Conservation (phyloP, 2,888 invertebrate species). For the Nezara viridula region DNA sequence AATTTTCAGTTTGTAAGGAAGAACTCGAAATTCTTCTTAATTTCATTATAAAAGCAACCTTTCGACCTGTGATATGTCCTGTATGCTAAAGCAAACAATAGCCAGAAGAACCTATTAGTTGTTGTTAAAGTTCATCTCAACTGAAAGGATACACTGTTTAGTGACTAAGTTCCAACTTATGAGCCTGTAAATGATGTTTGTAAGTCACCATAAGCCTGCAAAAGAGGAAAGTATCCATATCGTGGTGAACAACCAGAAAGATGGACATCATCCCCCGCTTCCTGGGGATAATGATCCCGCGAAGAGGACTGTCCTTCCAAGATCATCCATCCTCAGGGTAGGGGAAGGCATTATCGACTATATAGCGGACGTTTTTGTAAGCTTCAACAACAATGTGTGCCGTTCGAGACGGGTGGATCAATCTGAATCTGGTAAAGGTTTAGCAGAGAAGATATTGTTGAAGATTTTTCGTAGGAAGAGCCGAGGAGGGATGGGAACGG, state of each 20-base stretch:
- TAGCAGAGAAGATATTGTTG: neutral
- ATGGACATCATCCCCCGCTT: constrained; percentile 19
- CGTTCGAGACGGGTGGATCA: neutral
- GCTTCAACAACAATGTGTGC: neutral
- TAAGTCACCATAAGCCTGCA: too few relatives aligned
- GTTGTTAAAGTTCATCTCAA: too few relatives aligned
- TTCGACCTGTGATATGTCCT: too few relatives aligned
- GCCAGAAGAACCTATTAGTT: too few relatives aligned
- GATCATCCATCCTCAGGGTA: constrained; percentile 12
- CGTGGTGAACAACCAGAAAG: neutral
- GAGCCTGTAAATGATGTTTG: too few relatives aligned
- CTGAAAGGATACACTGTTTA: too few relatives aligned
- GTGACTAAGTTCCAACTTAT: too few relatives aligned
- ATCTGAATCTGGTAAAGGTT: neutral
- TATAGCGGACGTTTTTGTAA: neutral
- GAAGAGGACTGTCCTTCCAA: neutral
- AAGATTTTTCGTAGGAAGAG: constrained; percentile 22
- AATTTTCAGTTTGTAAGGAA: too few relatives aligned
- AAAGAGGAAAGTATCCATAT: neutral
- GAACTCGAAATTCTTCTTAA: too few relatives aligned
- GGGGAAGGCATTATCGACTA: constrained; percentile 13
- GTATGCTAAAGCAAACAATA: too few relatives aligned
- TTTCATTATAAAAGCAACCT: too few relatives aligned
- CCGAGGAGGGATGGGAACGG: neutral
- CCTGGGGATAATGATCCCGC: constrained; percentile 10